A percentile compares a stretch with the other conserved stretches of the same genome.
Conservation (phyloP, 2,797 vertebrate species). For the Naso thynnoides region DNA sequence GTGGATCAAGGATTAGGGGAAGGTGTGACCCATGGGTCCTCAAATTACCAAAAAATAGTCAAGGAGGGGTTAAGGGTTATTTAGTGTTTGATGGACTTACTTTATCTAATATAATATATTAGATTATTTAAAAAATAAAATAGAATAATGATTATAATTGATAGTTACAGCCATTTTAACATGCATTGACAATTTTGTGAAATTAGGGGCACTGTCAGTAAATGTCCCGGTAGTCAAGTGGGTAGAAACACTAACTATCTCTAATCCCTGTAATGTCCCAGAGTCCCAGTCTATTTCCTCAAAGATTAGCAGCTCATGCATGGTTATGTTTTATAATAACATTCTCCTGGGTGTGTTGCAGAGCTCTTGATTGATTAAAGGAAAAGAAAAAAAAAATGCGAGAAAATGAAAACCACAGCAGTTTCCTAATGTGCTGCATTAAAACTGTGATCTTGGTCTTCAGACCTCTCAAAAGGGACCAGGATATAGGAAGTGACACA, state of each 20-base stretch:
- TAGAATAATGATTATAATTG: background rate
- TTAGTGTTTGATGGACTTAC: too few relatives aligned
- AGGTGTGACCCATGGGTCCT: too few relatives aligned
- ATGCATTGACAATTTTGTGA: too few relatives aligned
- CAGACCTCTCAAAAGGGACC: conserved; percentile 83
- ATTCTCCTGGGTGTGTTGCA: background rate
- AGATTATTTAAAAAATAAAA: too few relatives aligned
- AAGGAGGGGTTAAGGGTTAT: too few relatives aligned
- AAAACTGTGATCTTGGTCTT: conserved; percentile 1
- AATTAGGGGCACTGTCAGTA: background rate
- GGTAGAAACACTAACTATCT: conserved; percentile 5
- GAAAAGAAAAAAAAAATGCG: background rate
- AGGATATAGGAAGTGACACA: conserved; percentile 86
- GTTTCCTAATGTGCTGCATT: background rate
- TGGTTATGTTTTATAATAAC: conserved; percentile 7
- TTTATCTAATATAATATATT: too few relatives aligned
- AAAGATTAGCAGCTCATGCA: background rate
- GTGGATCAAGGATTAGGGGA: too few relatives aligned
- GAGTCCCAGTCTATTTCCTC: background rate
- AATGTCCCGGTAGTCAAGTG: too few relatives aligned
- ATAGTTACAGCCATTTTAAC: background rate
- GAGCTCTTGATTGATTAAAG: background rate
- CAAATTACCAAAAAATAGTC: too few relatives aligned
- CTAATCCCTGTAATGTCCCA: background rate
- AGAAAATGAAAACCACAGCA: background rate